Evolutionary conservation across 2,888 invertebrate species (phyloP), one percentile per base, ranked within the genome.

Genomic region (Platycheirus rosarum): DNA sequence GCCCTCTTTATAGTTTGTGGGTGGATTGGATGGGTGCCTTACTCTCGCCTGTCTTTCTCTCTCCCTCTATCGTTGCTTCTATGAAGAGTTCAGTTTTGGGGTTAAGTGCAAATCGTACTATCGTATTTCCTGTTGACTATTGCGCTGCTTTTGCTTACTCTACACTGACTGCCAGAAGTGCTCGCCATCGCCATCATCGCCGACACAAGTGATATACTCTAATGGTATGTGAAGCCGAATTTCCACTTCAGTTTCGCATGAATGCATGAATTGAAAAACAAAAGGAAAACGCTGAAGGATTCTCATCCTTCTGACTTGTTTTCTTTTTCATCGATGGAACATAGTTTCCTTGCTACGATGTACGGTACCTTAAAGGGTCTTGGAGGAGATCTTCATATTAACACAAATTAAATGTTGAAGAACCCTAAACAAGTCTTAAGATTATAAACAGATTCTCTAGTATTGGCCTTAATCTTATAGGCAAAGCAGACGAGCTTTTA

Each of bases 101-200:
- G 84, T 84, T 84, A 84, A 84, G 84, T 84, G 84, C 84, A 84
- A 84, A 84, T 84, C 65, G 84, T 84, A 84, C 84, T 84, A 84
- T 84, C 84, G 84, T 84, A 78, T 74, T 74, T 84, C 84, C 84
- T 78, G 82, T 77, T 82, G 77, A 77, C 82, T 82, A 77, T 53
- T 76, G 51, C 18, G 49, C 44, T 55, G 55, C 51, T 42, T 57
- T 69, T 74, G 79, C 63, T 69, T 66, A 68, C 35, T 37, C 20
- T 11, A 32, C 9, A 57, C 68, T 35, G 44, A 65, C 60, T 74
- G 20, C 37, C 66, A 66, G 42, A 82, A 82, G 80, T 82, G 80
- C 37, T 62, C 60, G 70, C 44, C 48, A 32, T 32, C 29, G 6
- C n/a, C 60, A 66, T 48, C 48, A 32, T 32, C 29, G 37, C 37